phyloP scores from a whole-genome alignment of 2,113 vertebrate genomes.

The Brachirus orientalis region DNA sequence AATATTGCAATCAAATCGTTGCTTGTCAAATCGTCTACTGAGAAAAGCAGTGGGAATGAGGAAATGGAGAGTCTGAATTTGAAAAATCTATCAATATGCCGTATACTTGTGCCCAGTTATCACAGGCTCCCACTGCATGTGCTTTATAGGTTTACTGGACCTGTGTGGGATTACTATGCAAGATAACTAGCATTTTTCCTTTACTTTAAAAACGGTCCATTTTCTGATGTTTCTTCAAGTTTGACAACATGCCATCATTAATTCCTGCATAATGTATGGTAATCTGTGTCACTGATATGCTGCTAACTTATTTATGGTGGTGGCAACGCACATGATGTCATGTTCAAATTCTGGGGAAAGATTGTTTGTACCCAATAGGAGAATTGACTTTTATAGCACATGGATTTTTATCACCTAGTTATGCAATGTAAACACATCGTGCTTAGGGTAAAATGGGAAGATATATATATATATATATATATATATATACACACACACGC shows the following conservation, averaged over 20 bases:
- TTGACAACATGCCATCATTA: constrained; percentile 73
- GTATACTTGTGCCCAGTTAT: no score
- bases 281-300: constrained; percentile 84
- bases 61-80: constrained; percentile 27
- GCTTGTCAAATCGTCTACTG: no score
- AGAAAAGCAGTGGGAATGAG: constrained; percentile 11
- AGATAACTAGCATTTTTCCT: constrained; percentile 43
- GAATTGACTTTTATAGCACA: not conserved
- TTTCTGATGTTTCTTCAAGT: constrained; percentile 77
- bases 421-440: not conserved
- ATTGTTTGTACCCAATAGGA: constrained; percentile 14
- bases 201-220: constrained; percentile 66
- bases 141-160: no score
- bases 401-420: no score
- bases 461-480: no score
- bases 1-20: constrained; percentile 19
- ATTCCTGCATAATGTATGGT: constrained; percentile 80
- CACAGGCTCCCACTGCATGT: no score
- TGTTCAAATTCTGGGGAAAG: constrained; percentile 41
- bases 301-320: constrained; percentile 66
- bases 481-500: no score
- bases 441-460: not conserved
- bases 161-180: constrained; percentile 49
- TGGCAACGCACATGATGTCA: constrained; percentile 25
- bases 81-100: constrained; percentile 32